phyloP scores from a whole-genome alignment of 2,797 vertebrate genomes.

The Megaceryle alcyon region DNA sequence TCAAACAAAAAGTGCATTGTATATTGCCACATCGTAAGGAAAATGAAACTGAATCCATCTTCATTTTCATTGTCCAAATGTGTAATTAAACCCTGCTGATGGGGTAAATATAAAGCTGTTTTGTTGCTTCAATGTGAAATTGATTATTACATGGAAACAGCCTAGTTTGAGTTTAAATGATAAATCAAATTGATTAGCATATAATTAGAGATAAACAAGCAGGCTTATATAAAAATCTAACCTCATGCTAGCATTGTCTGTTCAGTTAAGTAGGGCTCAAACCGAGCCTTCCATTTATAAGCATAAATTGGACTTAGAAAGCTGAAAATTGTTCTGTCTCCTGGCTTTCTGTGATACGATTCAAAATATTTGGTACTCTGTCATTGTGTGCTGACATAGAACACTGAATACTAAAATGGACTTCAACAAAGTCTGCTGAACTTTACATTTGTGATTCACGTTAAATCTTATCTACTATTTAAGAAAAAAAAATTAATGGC shows the following conservation, averaged over 20 bases:
- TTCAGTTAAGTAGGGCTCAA: constrained; percentile 62
- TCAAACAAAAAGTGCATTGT: constrained; percentile 25
- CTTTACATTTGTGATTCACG: constrained; percentile 60
- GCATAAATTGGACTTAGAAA: constrained; percentile 55
- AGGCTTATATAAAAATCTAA: constrained; percentile 59
- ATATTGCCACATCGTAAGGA: constrained; percentile 25
- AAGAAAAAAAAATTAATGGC: constrained; percentile 59
- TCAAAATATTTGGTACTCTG: constrained; percentile 40
- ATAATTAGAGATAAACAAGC: constrained; percentile 72
- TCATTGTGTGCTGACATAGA: constrained; percentile 58
- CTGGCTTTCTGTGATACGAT: constrained; percentile 56
- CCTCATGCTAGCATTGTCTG: constrained; percentile 49
- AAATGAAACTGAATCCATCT: constrained; percentile 59
- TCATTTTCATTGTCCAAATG: constrained; percentile 58
- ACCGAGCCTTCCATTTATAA: constrained; percentile 66
- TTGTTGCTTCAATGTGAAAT: constrained; percentile 30
- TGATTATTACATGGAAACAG: constrained; percentile 37
- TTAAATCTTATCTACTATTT: constrained; percentile 53
- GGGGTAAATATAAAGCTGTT: constrained; percentile 39
- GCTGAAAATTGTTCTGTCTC: constrained; percentile 59
- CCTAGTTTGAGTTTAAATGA: constrained; percentile 54
- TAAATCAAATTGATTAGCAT: constrained; percentile 72
- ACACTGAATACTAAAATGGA: constrained; percentile 14
- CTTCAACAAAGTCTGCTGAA: constrained; percentile 57
- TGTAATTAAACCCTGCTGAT: constrained; percentile 67